Percentiles rank a stretch among this genome's conserved stretches.
These are phyloP conservation scores for Sula dactylatra DNA, from an alignment of 2,113 vertebrate species.

Conservation along the genomic window DNA sequence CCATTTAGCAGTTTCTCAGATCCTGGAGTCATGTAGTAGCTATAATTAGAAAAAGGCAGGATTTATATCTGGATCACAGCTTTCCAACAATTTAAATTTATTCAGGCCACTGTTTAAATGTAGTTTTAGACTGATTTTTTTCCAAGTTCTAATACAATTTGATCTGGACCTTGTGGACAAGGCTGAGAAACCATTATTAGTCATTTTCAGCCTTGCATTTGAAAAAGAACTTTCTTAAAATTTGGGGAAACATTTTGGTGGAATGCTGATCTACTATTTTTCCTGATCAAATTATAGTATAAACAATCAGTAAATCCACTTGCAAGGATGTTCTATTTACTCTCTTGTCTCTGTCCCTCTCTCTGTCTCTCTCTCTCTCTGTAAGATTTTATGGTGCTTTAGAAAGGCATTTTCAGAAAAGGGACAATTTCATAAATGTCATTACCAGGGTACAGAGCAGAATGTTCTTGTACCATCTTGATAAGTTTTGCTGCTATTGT, in stretches of 20 bases:
- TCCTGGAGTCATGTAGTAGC: background rate
- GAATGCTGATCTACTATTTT: background rate
- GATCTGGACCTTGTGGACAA: background rate
- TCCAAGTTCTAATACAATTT: background rate
- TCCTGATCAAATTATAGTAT: background rate
- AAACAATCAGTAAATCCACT: background rate
- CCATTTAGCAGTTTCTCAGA: background rate
- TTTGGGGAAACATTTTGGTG: background rate
- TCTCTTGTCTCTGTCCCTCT: background rate
- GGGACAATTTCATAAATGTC: slow-evolving; percentile 54
- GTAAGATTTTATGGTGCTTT: slow-evolving; percentile 74
- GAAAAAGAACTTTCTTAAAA: background rate
- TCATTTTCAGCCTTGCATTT: background rate
- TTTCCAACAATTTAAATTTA: background rate
- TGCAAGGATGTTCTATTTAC: slow-evolving; percentile 24
- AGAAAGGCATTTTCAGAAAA: slow-evolving; percentile 67
- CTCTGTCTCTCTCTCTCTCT: background rate
- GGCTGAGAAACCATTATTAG: background rate
- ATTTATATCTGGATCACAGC: background rate
- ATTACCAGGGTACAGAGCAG: slow-evolving; percentile 57
- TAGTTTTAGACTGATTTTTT: background rate
- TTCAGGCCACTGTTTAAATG: background rate
- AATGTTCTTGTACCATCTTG: slow-evolving; percentile 68
- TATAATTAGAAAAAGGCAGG: background rate
- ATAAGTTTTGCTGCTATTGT: slow-evolving; percentile 76